phyloP scores from a whole-genome alignment of 2,797 vertebrate genomes.

The Saxicola maurus region DNA sequence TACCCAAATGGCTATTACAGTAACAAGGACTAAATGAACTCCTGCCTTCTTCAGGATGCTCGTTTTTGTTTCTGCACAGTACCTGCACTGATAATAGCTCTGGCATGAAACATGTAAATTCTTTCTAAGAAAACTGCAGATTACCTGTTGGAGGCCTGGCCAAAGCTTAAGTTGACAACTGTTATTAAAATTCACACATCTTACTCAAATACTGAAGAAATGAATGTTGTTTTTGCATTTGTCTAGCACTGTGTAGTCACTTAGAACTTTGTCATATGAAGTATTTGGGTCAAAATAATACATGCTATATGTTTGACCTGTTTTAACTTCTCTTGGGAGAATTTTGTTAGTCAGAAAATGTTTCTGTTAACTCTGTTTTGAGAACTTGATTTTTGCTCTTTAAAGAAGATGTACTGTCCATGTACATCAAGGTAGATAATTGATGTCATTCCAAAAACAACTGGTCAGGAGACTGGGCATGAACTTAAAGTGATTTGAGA shows the following conservation, averaged over 20 bases:
- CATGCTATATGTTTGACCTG: background rate
- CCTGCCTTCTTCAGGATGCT: background rate
- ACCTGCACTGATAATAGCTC: background rate
- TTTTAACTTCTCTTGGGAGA: background rate
- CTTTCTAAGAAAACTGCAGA: background rate
- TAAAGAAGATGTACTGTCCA: background rate
- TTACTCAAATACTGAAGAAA: background rate
- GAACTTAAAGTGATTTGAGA: background rate
- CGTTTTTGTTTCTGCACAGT: background rate
- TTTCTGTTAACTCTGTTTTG: background rate
- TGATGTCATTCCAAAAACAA: background rate
- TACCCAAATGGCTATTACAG: background rate
- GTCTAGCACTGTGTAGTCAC: background rate
- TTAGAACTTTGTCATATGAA: background rate
- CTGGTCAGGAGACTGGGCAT: background rate
- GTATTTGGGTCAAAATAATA: background rate
- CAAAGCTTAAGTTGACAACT: background rate
- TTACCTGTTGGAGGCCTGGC: background rate
- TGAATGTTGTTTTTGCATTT: background rate
- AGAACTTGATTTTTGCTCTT: background rate
- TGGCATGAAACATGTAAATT: background rate
- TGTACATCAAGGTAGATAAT: background rate
- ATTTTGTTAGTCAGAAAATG: background rate
- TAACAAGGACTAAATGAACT: background rate
- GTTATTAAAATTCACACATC: background rate